These are phyloP conservation scores for Hycleus cichorii DNA, from an alignment of 1,140 invertebrate species.

Conservation along the genomic window DNA sequence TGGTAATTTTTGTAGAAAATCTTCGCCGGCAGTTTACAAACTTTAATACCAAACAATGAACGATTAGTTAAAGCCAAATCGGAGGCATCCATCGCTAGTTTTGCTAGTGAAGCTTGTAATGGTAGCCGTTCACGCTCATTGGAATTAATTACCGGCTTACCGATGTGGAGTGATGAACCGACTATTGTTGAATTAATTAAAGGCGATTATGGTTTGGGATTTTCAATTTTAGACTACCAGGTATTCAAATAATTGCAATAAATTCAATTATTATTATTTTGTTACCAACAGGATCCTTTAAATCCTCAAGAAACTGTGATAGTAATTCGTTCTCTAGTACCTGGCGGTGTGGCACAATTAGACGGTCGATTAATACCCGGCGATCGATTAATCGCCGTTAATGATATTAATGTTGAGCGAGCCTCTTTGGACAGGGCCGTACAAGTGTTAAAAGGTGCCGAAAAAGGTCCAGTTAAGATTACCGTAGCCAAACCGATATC, in stretches of 20 bases:
- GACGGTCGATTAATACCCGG: constrained; percentile 78
- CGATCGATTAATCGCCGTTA: constrained; percentile 77
- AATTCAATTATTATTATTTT: too few species aligned
- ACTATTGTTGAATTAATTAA: constrained; percentile 76
- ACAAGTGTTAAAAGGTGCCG: constrained; percentile 68
- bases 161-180: constrained; percentile 80
- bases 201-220: constrained; percentile 78
- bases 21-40: constrained; percentile 60
- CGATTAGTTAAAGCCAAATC: constrained; percentile 76
- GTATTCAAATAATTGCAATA: constrained; percentile 43
- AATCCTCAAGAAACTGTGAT: constrained; percentile 79
- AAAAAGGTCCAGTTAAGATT: constrained; percentile 69
- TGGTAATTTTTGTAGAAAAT: constrained; percentile 48
- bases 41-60: constrained; percentile 56
- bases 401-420: constrained; percentile 68
- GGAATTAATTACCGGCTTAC: constrained; percentile 75
- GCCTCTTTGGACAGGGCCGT: constrained; percentile 76
- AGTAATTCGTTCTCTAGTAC: constrained; percentile 79
- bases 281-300: constrained; percentile 59
- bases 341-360: constrained; percentile 73
- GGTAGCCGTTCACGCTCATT: constrained; percentile 67
- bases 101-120: constrained; percentile 46
- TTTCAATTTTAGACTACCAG: constrained; percentile 88
- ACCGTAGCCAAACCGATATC: constrained; percentile 82
- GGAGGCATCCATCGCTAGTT: constrained; percentile 64